Evolutionary conservation across 2,888 invertebrate genomes (phyloP).

Genomic region (Agonopterix arenella): DNA sequence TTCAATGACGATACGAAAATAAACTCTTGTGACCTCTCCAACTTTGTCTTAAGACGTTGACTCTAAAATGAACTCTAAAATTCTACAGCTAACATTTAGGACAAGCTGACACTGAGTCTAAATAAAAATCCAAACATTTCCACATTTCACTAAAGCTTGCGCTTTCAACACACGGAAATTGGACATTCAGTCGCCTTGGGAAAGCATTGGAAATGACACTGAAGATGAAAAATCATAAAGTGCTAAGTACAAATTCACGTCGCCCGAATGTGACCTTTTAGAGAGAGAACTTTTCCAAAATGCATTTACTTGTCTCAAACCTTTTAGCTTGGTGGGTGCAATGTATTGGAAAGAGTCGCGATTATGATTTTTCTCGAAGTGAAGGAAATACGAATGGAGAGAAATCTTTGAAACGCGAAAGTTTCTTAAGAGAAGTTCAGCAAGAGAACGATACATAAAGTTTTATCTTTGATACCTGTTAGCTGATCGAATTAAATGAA

Average conservation of each 20-base stretch:
- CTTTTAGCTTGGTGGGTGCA: conserved; percentile 20
- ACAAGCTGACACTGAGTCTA: no score
- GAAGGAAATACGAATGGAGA: conserved; percentile 6
- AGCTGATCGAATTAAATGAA: no score
- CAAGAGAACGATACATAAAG: no score
- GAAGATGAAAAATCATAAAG: conserved; percentile 15
- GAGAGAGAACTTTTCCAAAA: conserved; percentile 15
- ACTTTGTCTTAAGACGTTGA: no score
- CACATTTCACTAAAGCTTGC: no score
- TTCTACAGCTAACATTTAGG: no score
- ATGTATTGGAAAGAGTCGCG: conserved; percentile 9
- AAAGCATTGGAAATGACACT: conserved; percentile 19
- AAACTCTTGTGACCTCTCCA: not conserved
- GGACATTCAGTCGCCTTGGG: not conserved
- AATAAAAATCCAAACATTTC: no score
- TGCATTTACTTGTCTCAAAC: conserved; percentile 21
- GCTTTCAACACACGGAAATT: conserved; percentile 15
- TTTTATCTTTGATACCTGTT: no score
- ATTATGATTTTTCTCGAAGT: conserved; percentile 5
- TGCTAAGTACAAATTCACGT: conserved; percentile 1
- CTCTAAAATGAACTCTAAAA: no score
- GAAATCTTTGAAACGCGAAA: no score
- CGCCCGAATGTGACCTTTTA: conserved; percentile 12
- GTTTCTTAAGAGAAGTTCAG: no score
- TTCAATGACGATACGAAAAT: no score